phyloP scores from a whole-genome alignment of 2,888 invertebrate species.

The Galerucella calmariensis region DNA sequence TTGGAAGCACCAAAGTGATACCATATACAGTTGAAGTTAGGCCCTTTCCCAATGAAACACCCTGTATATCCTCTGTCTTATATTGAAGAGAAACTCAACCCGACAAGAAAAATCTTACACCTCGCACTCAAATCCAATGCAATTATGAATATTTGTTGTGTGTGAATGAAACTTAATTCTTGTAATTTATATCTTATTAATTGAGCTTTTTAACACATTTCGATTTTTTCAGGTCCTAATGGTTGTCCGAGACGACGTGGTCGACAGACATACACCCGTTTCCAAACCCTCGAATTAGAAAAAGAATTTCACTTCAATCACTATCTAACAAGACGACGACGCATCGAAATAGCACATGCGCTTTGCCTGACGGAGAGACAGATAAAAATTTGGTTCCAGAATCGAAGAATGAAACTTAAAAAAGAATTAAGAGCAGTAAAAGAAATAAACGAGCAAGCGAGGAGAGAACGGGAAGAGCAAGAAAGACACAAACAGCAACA shows the following conservation, averaged over 20 bases:
- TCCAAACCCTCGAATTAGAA: slow-evolving; percentile 97
- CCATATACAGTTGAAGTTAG: too few relatives aligned
- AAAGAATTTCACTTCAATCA: slow-evolving; percentile 99
- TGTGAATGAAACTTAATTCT: too few relatives aligned
- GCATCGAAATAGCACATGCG: slow-evolving; percentile 97
- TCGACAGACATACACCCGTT: slow-evolving; percentile 96
- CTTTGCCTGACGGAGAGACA: slow-evolving; percentile 95
- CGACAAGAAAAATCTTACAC: too few relatives aligned
- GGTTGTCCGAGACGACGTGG: slow-evolving; percentile 94
- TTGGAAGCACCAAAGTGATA: too few relatives aligned
- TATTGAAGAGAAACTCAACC: too few relatives aligned
- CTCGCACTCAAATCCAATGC: too few relatives aligned
- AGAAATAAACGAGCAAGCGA: slow-evolving; percentile 94
- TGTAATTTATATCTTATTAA: too few relatives aligned
- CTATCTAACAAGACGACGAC: slow-evolving; percentile 93
- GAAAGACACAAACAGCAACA: slow-evolving; percentile 92
- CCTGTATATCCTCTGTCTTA: too few relatives aligned
- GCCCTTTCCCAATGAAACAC: too few relatives aligned
- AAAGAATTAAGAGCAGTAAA: slow-evolving; percentile 94
- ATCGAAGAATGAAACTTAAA: slow-evolving; percentile 96
- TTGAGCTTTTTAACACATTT: too few relatives aligned
- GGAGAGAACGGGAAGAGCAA: slow-evolving; percentile 90
- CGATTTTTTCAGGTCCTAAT: slow-evolving; percentile 85
- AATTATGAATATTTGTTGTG: too few relatives aligned
- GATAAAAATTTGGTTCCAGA: slow-evolving; percentile 98